Conservation (phyloP, 2,113 vertebrate genomes). For the Pipra filicauda region DNA sequence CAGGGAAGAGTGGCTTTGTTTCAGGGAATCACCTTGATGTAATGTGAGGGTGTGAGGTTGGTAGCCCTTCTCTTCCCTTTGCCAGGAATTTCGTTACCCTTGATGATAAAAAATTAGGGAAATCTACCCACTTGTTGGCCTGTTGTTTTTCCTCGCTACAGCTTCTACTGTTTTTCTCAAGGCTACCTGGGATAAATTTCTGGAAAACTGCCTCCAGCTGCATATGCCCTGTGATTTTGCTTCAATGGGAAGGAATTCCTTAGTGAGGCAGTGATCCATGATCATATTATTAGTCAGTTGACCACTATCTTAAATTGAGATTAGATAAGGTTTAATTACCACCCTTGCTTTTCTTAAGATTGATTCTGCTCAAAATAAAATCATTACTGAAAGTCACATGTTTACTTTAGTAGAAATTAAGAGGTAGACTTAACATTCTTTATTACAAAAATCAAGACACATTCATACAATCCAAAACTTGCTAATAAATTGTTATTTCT, state of each 20-base stretch:
- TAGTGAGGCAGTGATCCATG: not conserved
- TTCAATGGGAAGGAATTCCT: not conserved
- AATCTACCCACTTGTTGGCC: not conserved
- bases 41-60: not conserved
- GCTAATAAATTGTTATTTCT: slow-evolving; percentile 16
- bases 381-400: not conserved
- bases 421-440: slow-evolving; percentile 48
- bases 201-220: not conserved
- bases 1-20: not conserved
- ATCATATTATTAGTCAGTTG: not conserved
- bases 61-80: not conserved
- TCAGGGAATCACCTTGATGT: not conserved
- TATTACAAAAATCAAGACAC: slow-evolving; percentile 59
- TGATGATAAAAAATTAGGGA: not conserved
- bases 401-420: slow-evolving; percentile 23
- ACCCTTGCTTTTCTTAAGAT: not conserved
- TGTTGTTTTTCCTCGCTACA: not conserved
- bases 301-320: not conserved
- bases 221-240: not conserved
- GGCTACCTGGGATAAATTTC: not conserved
- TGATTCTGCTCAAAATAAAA: not conserved
- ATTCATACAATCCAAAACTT: slow-evolving; percentile 42
- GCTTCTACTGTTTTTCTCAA: not conserved
- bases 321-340: not conserved
- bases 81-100: not conserved